Base-by-base conservation (phyloP, 2,888 invertebrate species). In the Theristus sp. region DNA sequence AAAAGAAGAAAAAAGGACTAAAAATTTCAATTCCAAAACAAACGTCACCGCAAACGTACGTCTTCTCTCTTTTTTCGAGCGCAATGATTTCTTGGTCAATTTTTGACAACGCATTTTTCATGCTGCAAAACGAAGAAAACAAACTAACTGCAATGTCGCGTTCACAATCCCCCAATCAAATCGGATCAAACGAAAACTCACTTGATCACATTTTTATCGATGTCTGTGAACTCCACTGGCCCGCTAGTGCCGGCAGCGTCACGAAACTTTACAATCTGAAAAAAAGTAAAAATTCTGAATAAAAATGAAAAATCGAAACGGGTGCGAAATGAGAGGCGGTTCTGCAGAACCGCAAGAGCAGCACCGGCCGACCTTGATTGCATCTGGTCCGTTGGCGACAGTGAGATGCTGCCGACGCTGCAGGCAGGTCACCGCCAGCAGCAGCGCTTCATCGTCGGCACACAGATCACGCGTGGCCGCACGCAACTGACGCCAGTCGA, bases 261-360 rank as follows among this genome's bases (percentile, higher is more conserved):
- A 2, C 57, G 57, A 26, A 57, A 57, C n/a, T 57, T 57, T 28
- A 57, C 26, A 46, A 57, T 57, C 57, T 56, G 26, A 54, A 20
- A 49, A n/a, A 17, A 49, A n/a, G 6, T 49, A 49, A 10, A 49
- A 3, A 17, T 49, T 49, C 38, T 13, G 10, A 38, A 38, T 38
- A 6, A 17, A 6, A 38, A 13, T 38, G 6, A 38, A 17, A 13
- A 17, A 13, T 13, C 38, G 17, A 38, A 38, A 38, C 6, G 6
- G 17, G 6, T 38, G 38, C 38, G 38, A 6, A 38, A 38, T 13
- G 6, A 38, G 17, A 38, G 17, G 6, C 38, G 17, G 6, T 38
- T 6, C 17, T 38, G 38, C 6, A 38, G 17, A 38, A 38, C 6
- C 6, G 38, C 17, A 38, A 38, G 17, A n/a, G n/a, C n/a, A n/a